Base-by-base conservation (phyloP, 2,797 vertebrate genomes). In the Atherinosoma microstoma region DNA sequence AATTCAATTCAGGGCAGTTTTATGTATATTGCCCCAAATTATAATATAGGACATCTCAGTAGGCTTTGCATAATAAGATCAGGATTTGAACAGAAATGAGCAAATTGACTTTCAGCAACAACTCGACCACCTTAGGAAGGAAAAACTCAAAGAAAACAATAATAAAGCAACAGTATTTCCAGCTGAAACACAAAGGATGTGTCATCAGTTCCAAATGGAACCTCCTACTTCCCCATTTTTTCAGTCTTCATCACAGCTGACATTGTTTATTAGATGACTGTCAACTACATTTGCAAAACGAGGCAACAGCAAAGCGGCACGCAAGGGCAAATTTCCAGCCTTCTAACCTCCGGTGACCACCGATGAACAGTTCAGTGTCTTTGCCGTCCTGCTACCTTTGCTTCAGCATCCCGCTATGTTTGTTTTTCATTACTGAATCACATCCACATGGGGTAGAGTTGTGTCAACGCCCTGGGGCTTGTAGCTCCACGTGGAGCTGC, bases 361-460 rank as follows among this genome's bases (percentile, higher is more conserved):
- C 32, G 27, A 58, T 11, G 7, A 70, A 27, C 12, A 5, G 56
- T 3, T 3, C 36, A 38, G 36, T 34, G 58, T 78, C 53, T 1
- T 57, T 0, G 40, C 71, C 76, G 51, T 57, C 27, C 35, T 38
- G 45, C 64, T 63, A 59, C 75, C 75, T 80, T 75, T 65, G 67
- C 59, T 54, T 70, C 24, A 30, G 45, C 58, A 9, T 51, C 67
- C 66, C 4, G 18, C 62, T 32, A 47, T 57, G 75, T 83, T 84
- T 83, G 79, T 76, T 84, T 87, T 84, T 75, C 74, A 82, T 79
- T 40, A 45, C 73, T 78, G 76, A 78, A 68, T 73, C 68, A 32
- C 67, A 36, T 67, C 82, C 70, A 79, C 54, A 9, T 8, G 70
- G 76, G 82, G n/a, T 22, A 16, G 53, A 80, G 70, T 62, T 53